A percentile compares a stretch with the other conserved stretches of the same genome.
phyloP scores from a whole-genome alignment of 2,113 vertebrate genomes.

The Aphelocoma coerulescens region DNA sequence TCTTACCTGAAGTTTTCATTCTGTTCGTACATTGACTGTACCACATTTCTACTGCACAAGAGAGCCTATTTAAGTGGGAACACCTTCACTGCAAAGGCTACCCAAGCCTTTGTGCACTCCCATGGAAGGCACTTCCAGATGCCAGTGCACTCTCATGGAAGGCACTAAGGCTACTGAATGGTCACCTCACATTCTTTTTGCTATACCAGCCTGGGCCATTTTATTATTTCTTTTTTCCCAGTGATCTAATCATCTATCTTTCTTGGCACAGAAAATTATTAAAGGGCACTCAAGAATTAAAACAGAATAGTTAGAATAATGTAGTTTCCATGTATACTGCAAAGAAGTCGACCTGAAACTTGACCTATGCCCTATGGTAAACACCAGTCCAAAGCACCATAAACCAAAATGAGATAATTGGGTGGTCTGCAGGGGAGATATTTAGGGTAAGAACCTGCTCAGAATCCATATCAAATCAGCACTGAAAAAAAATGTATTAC shows the following conservation, averaged over 20 bases:
- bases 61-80: neutral
- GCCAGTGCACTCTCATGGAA: neutral
- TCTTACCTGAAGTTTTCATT: neutral
- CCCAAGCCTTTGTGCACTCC: neutral
- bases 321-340: neutral
- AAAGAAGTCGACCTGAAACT: neutral
- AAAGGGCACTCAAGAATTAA: neutral
- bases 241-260: neutral
- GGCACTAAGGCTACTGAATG: neutral
- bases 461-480: neutral
- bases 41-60: neutral
- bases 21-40: neutral
- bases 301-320: neutral
- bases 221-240: neutral
- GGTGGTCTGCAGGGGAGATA: neutral
- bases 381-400: neutral
- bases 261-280: neutral
- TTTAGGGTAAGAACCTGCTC: neutral
- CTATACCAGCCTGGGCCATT: neutral
- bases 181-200: neutral
- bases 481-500: neutral
- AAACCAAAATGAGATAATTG: neutral
- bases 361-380: neutral
- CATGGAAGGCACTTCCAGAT: neutral
- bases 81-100: neutral